phyloP scores from a whole-genome alignment of 1,140 invertebrate species.

The Eubasilissa regina region DNA sequence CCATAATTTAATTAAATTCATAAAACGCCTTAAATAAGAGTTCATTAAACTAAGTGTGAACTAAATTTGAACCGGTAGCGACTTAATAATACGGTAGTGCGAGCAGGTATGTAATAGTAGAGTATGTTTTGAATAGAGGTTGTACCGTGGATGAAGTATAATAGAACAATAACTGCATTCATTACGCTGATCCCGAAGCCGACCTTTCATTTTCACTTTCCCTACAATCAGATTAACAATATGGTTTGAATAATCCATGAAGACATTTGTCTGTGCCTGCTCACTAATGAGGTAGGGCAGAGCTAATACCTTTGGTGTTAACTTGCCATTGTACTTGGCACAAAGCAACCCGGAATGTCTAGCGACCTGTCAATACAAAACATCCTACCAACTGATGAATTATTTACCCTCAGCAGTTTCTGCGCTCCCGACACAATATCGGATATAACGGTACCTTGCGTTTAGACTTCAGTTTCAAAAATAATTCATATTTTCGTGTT shows the following conservation, averaged over 20 bases:
- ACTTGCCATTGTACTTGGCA: slow-evolving; percentile 12
- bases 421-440: slow-evolving; percentile 1
- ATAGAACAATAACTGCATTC: slow-evolving; percentile 28
- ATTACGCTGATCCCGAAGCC: neutral
- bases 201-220: slow-evolving; percentile 25
- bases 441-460: too few species aligned
- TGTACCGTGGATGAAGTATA: neutral
- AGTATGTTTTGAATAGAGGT: neutral
- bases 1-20: too few species aligned
- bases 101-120: neutral
- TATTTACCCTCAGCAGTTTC: slow-evolving; percentile 11
- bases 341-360: slow-evolving; percentile 10
- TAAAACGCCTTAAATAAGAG: too few species aligned
- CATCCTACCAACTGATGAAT: neutral
- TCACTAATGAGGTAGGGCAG: neutral
- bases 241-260: slow-evolving; percentile 1
- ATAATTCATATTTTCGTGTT: too few species aligned
- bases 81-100: too few species aligned
- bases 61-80: too few species aligned
- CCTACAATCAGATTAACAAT: slow-evolving; percentile 2
- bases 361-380: slow-evolving; percentile 26
- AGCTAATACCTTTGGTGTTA: slow-evolving; percentile 22
- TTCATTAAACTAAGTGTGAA: too few species aligned
- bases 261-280: neutral
- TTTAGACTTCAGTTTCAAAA: too few species aligned